Evolutionary conservation across 2,797 vertebrate genomes (phyloP).

Genomic region (Rhabdomys pumilio): DNA sequence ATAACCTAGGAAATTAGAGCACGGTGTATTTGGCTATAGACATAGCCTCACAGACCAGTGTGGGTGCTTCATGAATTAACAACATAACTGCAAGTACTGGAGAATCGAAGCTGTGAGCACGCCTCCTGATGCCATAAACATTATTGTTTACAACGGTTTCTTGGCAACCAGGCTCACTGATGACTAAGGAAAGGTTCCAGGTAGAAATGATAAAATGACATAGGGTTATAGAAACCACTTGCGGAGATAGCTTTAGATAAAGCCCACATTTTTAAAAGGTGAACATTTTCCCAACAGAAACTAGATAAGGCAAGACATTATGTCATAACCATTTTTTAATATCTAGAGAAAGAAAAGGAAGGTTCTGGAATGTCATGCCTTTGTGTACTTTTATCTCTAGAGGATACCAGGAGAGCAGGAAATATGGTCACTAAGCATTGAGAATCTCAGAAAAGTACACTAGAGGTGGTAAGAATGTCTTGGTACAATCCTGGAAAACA

Average conservation of each 20-base stretch:
- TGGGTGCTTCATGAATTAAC: background rate
- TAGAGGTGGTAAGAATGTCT: background rate
- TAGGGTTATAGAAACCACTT: conserved; percentile 23
- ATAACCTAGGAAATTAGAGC: background rate
- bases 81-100: background rate
- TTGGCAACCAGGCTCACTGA: conserved; percentile 37
- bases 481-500: background rate
- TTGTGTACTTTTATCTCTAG: background rate
- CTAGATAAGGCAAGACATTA: background rate
- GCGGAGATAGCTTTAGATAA: background rate
- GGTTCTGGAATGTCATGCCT: background rate
- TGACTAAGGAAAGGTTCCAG: background rate
- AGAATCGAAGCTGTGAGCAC: background rate
- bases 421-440: background rate
- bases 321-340: background rate
- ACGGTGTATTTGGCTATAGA: background rate
- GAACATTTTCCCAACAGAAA: background rate
- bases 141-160: background rate
- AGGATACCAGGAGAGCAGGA: background rate
- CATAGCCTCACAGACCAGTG: background rate
- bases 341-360: background rate
- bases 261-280: conserved; percentile 13
- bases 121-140: background rate
- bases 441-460: background rate
- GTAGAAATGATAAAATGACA: background rate